phyloP scores from a whole-genome alignment of 2,888 invertebrate genomes.

The Hetaerina titia region DNA sequence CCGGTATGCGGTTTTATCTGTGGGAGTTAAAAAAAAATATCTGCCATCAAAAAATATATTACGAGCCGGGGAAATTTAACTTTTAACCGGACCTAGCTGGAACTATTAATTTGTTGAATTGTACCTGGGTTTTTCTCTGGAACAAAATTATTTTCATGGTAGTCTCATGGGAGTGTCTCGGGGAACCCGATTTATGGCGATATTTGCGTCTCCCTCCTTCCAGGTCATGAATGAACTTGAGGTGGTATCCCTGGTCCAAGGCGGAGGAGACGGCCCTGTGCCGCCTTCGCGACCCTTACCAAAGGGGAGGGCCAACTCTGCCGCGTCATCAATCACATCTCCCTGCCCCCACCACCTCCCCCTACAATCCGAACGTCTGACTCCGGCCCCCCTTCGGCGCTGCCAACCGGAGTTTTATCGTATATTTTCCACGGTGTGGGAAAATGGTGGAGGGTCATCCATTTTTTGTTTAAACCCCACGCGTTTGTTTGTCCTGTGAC shows the following conservation, averaged over 20 bases:
- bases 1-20: not conserved
- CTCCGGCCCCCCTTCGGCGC: not conserved
- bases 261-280: not conserved
- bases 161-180: not conserved
- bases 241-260: not conserved
- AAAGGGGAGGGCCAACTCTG: not conserved
- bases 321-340: slow-evolving; percentile 19
- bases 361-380: not conserved
- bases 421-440: slow-evolving; percentile 7
- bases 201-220: not conserved
- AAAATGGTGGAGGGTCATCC: not conserved
- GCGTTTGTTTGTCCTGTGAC: slow-evolving; percentile 6
- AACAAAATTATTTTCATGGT: not conserved
- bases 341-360: not conserved
- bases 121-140: not conserved
- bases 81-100: not conserved
- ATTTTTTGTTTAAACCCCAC: not conserved
- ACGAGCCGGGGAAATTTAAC: not conserved
- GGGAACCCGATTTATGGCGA: not conserved
- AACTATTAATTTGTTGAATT: not conserved
- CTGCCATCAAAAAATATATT: not conserved
- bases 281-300: not conserved
- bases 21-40: not conserved
- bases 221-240: not conserved
- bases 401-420: not conserved